Conservation (phyloP, 2,113 vertebrate genomes). For the Archocentrus centrarchus region DNA sequence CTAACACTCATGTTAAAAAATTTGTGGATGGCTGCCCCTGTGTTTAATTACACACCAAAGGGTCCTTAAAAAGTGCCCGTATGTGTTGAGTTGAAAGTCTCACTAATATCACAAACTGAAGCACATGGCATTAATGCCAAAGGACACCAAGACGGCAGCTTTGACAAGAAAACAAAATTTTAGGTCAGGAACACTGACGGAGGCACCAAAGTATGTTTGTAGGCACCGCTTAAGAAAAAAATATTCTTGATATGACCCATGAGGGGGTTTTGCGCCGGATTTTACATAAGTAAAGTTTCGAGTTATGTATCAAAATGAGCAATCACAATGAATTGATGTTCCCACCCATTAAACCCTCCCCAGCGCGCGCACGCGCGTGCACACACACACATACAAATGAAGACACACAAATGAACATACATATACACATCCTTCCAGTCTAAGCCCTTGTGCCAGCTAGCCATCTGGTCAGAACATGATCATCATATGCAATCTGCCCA, state of each 20-base stretch:
- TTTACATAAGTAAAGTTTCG: not conserved
- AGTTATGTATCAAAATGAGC: constrained; percentile 36
- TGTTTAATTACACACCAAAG: not conserved
- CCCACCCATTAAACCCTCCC: constrained; percentile 39
- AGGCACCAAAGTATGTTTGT: not conserved
- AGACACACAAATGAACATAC: constrained; percentile 12
- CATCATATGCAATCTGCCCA: constrained; percentile 82
- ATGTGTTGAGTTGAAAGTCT: not conserved
- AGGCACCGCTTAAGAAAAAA: not conserved
- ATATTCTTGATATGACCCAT: not conserved
- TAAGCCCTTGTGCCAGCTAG: constrained; percentile 64
- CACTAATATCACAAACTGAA: not conserved
- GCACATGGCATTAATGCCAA: not conserved
- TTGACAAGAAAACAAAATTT: not conserved
- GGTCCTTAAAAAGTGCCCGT: not conserved
- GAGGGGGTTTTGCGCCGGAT: not conserved
- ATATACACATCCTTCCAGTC: constrained; percentile 51
- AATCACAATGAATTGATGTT: constrained; percentile 41
- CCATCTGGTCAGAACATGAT: constrained; percentile 82
- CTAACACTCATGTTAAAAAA: not conserved
- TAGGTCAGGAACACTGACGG: not conserved
- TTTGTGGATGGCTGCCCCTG: not conserved
- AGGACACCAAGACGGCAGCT: not conserved
- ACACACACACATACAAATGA: constrained; percentile 9
- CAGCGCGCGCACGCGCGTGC: constrained; percentile 20